Conservation (phyloP, 2,797 vertebrate species). For the Hippopotamyrus pictus region DNA sequence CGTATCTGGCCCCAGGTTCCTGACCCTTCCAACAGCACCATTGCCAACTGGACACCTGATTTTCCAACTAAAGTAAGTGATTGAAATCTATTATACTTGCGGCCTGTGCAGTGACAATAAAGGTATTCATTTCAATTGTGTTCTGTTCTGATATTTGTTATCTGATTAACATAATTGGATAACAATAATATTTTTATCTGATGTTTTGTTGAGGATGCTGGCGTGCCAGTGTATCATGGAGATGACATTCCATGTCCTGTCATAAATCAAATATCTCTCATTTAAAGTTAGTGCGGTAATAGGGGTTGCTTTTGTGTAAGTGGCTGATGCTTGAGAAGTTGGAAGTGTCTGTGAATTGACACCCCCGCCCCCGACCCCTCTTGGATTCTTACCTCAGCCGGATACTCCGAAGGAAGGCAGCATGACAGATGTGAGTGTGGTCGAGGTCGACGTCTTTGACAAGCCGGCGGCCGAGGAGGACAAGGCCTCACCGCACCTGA, state of each 20-base stretch:
- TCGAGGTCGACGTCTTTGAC: conserved; percentile 76
- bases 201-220: background rate
- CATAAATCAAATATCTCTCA: background rate
- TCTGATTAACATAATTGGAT: too few species aligned
- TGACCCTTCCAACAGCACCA: conserved; percentile 87
- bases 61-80: conserved; percentile 72
- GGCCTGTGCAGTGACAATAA: background rate
- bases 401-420: conserved; percentile 74
- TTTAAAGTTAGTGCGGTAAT: background rate
- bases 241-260: background rate
- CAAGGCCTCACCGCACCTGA: conserved; percentile 72
- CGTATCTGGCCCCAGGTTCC: conserved; percentile 89
- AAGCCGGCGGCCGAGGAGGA: conserved; percentile 73
- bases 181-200: too few species aligned
- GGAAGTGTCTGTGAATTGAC: background rate
- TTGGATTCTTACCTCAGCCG: conserved; percentile 52
- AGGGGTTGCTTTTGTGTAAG: background rate
- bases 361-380: background rate
- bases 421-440: conserved; percentile 78
- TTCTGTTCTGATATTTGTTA: background rate
- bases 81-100: background rate
- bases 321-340: background rate
- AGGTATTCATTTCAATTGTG: background rate
- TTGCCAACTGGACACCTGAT: conserved; percentile 87
- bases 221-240: background rate